phyloP scores from a whole-genome alignment of 2,797 vertebrate genomes.

The Menidia menidia region DNA sequence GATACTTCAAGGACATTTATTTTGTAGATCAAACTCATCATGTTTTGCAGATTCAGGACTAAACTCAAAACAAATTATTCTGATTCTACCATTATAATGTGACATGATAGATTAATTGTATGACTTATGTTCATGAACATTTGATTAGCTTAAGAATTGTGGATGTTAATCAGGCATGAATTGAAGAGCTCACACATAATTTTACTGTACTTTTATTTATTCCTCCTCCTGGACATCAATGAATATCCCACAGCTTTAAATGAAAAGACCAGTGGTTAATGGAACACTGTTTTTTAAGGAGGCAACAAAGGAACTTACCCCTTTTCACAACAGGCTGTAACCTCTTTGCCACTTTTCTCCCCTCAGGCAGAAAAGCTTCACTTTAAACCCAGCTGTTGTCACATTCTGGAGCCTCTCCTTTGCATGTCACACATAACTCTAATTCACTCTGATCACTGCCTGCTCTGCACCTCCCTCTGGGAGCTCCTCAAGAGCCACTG shows the following conservation, averaged over 20 bases:
- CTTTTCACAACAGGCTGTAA: conserved; percentile 39
- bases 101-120: too few species aligned
- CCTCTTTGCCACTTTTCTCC: conserved; percentile 55
- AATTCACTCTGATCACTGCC: conserved; percentile 75
- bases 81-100: too few species aligned
- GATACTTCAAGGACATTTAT: too few species aligned
- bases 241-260: conserved; percentile 20
- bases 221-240: conserved; percentile 6
- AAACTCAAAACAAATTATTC: too few species aligned
- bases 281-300: conserved; percentile 44
- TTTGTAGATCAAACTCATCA: too few species aligned
- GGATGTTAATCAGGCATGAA: too few species aligned
- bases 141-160: too few species aligned
- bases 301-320: conserved; percentile 56
- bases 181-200: too few species aligned
- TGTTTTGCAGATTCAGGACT: too few species aligned
- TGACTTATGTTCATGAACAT: too few species aligned
- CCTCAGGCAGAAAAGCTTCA: conserved; percentile 68
- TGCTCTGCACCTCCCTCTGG: conserved; percentile 60
- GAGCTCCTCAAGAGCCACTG: conserved; percentile 41
- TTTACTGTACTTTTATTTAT: conserved; percentile 8
- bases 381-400: conserved; percentile 79
- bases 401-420: conserved; percentile 80
- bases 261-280: conserved; percentile 23
- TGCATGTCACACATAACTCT: conserved; percentile 81